phyloP scores from a whole-genome alignment of 2,888 invertebrate species.

The Rapana venosa region DNA sequence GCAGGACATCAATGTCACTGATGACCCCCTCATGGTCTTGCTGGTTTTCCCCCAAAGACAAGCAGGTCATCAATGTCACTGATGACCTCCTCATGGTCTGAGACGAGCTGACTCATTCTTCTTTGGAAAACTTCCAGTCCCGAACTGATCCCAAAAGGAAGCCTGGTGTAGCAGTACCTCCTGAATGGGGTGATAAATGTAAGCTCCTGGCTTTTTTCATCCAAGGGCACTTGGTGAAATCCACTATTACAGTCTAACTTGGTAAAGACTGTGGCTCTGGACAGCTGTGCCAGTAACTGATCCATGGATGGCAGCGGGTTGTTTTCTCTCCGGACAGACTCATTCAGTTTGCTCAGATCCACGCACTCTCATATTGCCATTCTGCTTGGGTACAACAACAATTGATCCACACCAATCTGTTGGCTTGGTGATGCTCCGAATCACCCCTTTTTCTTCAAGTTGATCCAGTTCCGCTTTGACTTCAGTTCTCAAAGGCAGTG shows the following conservation, averaged over 20 bases:
- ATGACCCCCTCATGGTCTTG: not conserved
- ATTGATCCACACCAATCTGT: not conserved
- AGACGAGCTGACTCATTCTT: conserved; percentile 8
- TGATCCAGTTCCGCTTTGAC: conserved; percentile 20
- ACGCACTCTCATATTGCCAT: not conserved
- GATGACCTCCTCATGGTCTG: too few species aligned
- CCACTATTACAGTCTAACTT: conserved; percentile 38
- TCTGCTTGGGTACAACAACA: not conserved
- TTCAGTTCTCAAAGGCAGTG: not conserved
- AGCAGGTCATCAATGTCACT: conserved; percentile 30
- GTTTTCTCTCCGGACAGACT: not conserved
- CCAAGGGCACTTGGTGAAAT: conserved; percentile 6
- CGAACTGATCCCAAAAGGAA: conserved; percentile 17
- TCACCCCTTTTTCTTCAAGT: conserved; percentile 20
- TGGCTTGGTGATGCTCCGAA: conserved; percentile 8
- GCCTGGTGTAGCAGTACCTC: conserved; percentile 12
- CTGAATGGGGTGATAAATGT: not conserved
- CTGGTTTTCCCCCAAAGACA: not conserved
- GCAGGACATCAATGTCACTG: conserved; percentile 22
- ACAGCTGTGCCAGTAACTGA: conserved; percentile 12
- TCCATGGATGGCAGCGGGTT: conserved; percentile 4
- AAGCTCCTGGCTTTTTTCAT: not conserved
- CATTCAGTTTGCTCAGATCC: not conserved
- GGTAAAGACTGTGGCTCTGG: not conserved
- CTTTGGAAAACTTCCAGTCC: conserved; percentile 35